These are phyloP conservation scores for Mimas tiliae DNA, from an alignment of 2,888 invertebrate genomes.

Conservation along the genomic window DNA sequence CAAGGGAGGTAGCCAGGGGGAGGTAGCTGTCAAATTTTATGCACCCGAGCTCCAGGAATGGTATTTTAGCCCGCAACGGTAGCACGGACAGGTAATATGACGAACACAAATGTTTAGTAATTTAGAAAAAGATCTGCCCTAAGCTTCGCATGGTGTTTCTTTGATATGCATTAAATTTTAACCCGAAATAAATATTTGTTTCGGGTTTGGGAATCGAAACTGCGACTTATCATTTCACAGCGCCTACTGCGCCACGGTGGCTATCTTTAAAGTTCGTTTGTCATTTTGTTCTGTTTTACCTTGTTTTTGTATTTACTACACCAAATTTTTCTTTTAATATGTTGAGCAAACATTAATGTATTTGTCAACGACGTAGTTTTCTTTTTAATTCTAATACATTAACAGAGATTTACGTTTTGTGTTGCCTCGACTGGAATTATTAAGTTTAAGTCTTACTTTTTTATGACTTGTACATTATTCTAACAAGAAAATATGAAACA, in stretches of 20 bases:
- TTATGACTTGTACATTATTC: too few species aligned
- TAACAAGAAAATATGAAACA: too few species aligned
- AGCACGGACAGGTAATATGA: conserved; percentile 56
- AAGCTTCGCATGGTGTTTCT: neutral
- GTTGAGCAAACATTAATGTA: conserved; percentile 11
- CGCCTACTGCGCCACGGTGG: too few species aligned
- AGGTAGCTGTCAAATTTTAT: conserved; percentile 71
- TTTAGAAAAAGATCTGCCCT: neutral
- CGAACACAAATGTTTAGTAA: conserved; percentile 28
- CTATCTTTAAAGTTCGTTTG: conserved; percentile 8
- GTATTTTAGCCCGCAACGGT: conserved; percentile 55
- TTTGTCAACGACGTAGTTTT: neutral
- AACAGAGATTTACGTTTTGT: neutral
- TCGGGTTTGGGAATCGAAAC: neutral
- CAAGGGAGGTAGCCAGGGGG: conserved; percentile 35
- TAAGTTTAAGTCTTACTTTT: neutral
- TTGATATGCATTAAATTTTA: neutral
- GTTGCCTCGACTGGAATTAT: neutral
- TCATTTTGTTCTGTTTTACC: conserved; percentile 18
- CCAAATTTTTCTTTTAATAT: neutral
- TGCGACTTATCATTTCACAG: too few species aligned
- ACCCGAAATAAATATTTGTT: too few species aligned
- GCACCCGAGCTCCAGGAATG: conserved; percentile 66
- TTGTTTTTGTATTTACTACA: conserved; percentile 9
- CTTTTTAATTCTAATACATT: neutral